These are phyloP conservation scores for Netta rufina DNA, from an alignment of 2,797 vertebrate species.

Conservation along the genomic window DNA sequence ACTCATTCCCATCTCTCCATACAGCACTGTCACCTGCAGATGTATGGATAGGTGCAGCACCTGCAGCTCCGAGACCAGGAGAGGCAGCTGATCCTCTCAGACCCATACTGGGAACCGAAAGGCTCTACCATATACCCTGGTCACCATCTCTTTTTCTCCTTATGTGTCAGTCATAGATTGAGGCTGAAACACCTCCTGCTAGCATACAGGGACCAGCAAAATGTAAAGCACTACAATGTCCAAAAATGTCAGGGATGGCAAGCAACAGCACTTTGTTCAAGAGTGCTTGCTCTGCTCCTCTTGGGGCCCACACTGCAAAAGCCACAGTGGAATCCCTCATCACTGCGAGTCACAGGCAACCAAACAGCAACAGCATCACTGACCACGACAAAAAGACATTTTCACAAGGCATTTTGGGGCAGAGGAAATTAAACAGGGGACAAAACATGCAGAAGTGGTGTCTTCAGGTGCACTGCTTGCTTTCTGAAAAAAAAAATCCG, in stretches of 20 bases:
- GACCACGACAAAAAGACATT: neutral
- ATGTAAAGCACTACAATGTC: accelerated
- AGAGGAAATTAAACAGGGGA: neutral
- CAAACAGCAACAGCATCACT: neutral
- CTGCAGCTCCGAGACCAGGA: neutral
- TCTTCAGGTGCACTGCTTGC: neutral
- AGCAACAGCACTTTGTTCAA: neutral
- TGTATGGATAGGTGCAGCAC: accelerated
- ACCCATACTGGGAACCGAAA: accelerated
- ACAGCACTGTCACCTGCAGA: accelerated
- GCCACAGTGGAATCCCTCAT: neutral
- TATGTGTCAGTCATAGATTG: neutral
- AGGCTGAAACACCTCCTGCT: neutral
- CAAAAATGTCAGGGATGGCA: neutral
- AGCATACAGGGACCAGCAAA: accelerated
- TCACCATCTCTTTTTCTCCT: neutral
- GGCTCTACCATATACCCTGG: neutral
- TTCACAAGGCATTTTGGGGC: neutral
- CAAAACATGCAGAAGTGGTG: neutral
- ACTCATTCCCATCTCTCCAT: neutral
- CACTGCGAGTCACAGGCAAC: neutral
- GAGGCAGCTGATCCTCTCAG: neutral
- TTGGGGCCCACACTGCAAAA: accelerated
- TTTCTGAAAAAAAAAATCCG: neutral
- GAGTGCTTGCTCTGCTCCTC: accelerated